Evolutionary conservation across 2,797 vertebrate species (phyloP).

Genomic region (Meriones psammophilus): DNA sequence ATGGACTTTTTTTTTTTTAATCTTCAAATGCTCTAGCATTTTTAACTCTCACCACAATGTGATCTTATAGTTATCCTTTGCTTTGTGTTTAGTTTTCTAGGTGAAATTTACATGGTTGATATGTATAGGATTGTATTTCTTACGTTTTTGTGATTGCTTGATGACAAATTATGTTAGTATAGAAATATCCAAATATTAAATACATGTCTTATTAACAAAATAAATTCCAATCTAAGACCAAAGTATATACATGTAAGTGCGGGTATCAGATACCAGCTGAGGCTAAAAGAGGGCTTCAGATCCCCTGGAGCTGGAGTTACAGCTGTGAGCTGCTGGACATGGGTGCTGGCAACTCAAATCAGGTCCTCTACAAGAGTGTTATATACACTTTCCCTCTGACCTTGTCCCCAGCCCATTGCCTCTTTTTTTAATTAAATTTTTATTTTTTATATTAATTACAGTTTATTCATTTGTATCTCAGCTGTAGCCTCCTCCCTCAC

Average conservation of each 20-base stretch:
- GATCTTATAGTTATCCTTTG: neutral
- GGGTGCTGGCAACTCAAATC: neutral
- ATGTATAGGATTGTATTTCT: neutral
- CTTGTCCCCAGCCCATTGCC: neutral
- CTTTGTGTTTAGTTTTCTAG: neutral
- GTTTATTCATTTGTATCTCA: too few relatives aligned
- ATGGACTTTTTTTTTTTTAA: neutral
- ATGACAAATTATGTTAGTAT: neutral
- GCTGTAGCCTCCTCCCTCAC: too few relatives aligned
- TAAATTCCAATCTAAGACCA: neutral
- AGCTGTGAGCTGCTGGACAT: neutral
- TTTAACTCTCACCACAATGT: neutral
- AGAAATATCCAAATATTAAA: neutral
- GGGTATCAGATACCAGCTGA: neutral
- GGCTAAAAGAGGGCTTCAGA: neutral
- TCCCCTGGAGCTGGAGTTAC: neutral
- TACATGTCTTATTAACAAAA: neutral
- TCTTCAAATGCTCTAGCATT: neutral
- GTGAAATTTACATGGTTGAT: neutral
- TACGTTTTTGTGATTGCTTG: neutral
- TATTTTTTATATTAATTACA: too few relatives aligned
- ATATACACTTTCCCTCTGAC: neutral
- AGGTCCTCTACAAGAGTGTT: neutral
- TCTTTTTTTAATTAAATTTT: neutral
- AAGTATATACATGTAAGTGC: neutral